These are phyloP conservation scores for Disparrhopalites patrizii DNA, from an alignment of 2,888 invertebrate genomes.

Conservation along the genomic window DNA sequence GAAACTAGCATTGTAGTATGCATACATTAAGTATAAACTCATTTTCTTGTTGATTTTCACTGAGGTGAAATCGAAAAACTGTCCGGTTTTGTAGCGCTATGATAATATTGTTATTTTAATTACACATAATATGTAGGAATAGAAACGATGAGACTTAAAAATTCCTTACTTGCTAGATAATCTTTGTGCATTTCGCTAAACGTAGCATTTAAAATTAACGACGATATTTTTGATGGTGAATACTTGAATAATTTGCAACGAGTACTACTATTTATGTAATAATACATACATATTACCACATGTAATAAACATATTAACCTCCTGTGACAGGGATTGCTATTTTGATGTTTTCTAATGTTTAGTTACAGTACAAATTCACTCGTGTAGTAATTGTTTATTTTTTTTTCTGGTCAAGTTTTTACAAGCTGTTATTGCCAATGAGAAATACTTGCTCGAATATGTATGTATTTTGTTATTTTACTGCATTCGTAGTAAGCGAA, in stretches of 20 bases:
- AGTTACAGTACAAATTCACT: constrained; percentile 12
- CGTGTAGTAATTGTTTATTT: constrained; percentile 11
- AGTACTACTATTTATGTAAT: too few relatives aligned
- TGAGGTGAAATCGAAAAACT: too few relatives aligned
- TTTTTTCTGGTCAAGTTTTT: too few relatives aligned
- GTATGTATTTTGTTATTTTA: too few relatives aligned
- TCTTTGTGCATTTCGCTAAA: neutral
- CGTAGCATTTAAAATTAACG: too few relatives aligned
- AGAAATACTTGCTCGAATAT: too few relatives aligned
- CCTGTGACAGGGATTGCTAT: neutral
- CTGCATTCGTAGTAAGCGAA: too few relatives aligned
- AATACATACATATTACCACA: neutral
- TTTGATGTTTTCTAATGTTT: neutral
- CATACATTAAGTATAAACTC: neutral
- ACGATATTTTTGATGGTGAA: too few relatives aligned
- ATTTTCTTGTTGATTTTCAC: too few relatives aligned
- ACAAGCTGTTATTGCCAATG: too few relatives aligned
- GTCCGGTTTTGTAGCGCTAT: neutral
- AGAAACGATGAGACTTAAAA: neutral
- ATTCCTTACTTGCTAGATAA: neutral
- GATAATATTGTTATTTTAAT: neutral
- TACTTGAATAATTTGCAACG: too few relatives aligned
- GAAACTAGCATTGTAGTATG: neutral
- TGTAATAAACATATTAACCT: neutral
- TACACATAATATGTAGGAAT: neutral